Conservation (phyloP, 1,140 invertebrate genomes). For the Brachionus plicatilis region DNA sequence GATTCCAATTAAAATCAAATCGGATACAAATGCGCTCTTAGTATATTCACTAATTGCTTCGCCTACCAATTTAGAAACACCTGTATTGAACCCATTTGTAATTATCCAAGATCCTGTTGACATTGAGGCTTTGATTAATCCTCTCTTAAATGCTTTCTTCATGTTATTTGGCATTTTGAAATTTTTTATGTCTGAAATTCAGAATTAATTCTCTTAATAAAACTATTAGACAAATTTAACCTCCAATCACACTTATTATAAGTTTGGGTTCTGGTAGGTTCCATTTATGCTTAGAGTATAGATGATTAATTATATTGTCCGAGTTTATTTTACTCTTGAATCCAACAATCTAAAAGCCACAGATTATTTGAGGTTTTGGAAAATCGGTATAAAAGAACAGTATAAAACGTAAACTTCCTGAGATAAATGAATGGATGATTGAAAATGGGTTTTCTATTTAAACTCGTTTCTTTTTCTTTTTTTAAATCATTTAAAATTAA, state of each 20-base stretch:
- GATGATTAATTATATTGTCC: neutral
- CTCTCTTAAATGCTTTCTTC: constrained; percentile 86
- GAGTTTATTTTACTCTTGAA: neutral
- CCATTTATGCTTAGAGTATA: constrained; percentile 68
- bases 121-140: constrained; percentile 90
- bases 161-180: constrained; percentile 76
- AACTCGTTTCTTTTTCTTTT: no score
- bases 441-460: no score
- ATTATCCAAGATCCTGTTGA: constrained; percentile 96
- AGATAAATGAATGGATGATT: no score
- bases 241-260: constrained; percentile 92
- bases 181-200: constrained; percentile 61
- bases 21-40: constrained; percentile 43
- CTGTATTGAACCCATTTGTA: constrained; percentile 89
- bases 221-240: constrained; percentile 48
- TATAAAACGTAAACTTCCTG: no score
- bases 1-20: constrained; percentile 63
- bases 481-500: no score
- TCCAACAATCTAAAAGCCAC: neutral
- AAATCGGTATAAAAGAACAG: no score
- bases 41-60: constrained; percentile 74
- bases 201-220: neutral
- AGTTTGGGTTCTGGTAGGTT: constrained; percentile 85
- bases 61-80: constrained; percentile 57
- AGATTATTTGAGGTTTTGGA: no score